Evolutionary conservation across 1,140 invertebrate species (phyloP).

Genomic region (Calliopsis andreniformis): DNA sequence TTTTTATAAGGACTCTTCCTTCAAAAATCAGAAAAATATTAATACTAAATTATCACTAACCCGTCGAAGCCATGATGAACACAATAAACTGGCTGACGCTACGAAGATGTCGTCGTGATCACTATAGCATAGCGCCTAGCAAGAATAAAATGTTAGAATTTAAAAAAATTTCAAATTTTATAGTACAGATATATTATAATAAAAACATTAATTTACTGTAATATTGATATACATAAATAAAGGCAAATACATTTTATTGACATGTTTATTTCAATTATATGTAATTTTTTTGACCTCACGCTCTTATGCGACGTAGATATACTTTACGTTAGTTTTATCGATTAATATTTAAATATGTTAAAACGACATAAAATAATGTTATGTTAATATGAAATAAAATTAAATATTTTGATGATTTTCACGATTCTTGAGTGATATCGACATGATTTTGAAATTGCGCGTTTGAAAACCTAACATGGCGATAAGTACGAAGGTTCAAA

Average conservation of each 20-base stretch:
- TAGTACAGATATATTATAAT: no score
- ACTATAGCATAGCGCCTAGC: constrained; percentile 22
- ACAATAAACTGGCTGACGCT: constrained; percentile 68
- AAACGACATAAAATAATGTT: no score
- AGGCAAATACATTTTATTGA: not conserved
- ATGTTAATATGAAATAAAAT: no score
- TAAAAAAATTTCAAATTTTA: not conserved
- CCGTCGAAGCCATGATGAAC: constrained; percentile 77
- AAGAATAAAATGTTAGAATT: not conserved
- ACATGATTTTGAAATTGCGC: constrained; percentile 27
- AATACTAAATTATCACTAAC: constrained; percentile 68
- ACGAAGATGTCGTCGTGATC: constrained; percentile 64
- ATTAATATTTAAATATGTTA: no score
- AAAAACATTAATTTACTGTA: not conserved
- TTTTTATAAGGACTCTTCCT: not conserved
- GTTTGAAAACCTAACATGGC: constrained; percentile 4
- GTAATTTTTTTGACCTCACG: not conserved
- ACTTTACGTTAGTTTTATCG: no score
- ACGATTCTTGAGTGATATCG: not conserved
- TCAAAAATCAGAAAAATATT: constrained; percentile 25
- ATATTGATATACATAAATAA: not conserved
- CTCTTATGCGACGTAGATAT: not conserved
- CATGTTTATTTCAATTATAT: not conserved
- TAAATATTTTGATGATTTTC: no score
- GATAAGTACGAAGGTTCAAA: not conserved